These are phyloP conservation scores for Australoheros scitulus DNA, from an alignment of 2,113 vertebrate species.

Conservation along the genomic window DNA sequence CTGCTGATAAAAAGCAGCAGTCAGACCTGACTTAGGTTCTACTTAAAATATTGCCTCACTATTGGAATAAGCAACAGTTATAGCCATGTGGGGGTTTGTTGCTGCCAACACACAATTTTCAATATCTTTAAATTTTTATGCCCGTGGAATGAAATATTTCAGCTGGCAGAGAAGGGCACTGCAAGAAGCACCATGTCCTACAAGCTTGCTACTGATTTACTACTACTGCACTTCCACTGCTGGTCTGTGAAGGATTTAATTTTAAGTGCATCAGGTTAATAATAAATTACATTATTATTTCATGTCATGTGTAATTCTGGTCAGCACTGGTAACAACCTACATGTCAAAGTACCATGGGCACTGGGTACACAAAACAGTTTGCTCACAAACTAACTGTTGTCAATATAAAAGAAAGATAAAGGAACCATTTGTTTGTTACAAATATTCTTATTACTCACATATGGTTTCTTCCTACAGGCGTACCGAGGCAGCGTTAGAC, in stretches of 20 bases:
- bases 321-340: background rate
- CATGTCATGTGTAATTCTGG: background rate
- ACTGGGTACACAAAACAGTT: background rate
- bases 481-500: conserved; percentile 85
- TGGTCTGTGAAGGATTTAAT: background rate
- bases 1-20: background rate
- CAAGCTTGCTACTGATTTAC: background rate
- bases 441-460: background rate
- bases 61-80: background rate
- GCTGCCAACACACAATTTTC: background rate
- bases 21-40: background rate
- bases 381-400: too few species aligned
- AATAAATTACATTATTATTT: background rate
- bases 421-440: background rate
- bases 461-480: conserved; percentile 65
- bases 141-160: background rate
- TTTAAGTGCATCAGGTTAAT: background rate
- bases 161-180: background rate
- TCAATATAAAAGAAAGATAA: background rate
- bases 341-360: background rate
- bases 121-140: background rate
- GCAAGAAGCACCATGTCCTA: background rate
- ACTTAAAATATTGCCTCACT: background rate
- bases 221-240: background rate
- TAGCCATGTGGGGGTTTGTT: background rate